phyloP scores from a whole-genome alignment of 1,140 invertebrate species.

The Adelges cooleyi region DNA sequence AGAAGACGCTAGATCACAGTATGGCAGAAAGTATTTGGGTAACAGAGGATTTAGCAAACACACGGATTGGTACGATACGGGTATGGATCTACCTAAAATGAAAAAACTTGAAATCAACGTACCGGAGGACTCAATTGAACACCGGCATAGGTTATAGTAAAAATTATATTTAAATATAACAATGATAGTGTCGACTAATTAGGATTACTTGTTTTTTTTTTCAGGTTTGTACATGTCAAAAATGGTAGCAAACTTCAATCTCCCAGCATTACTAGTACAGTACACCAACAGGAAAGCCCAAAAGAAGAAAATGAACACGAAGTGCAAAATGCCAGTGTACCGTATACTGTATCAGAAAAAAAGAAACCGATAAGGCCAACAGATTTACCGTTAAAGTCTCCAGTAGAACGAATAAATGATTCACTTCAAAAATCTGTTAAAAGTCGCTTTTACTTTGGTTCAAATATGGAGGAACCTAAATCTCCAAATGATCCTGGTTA shows the following conservation, averaged over 20 bases:
- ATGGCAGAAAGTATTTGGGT: not conserved
- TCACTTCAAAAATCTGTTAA: conserved; percentile 10
- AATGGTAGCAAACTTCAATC: conserved; percentile 8
- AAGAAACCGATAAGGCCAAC: conserved; percentile 12
- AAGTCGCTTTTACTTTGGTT: conserved; percentile 19
- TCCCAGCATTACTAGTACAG: conserved; percentile 9
- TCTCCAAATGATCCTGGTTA: conserved; percentile 31
- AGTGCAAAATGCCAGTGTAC: conserved; percentile 11
- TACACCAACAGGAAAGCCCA: conserved; percentile 16
- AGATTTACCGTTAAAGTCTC: not conserved
- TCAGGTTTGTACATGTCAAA: not conserved
- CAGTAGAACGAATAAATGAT: conserved; percentile 3
- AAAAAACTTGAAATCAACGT: conserved; percentile 19
- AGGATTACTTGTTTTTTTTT: not conserved
- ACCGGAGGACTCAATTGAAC: not conserved
- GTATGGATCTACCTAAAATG: conserved; percentile 1
- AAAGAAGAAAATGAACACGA: conserved; percentile 13
- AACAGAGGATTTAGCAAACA: conserved; percentile 6
- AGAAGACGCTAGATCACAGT: not conserved
- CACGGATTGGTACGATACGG: conserved; percentile 11
- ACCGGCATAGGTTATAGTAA: conserved; percentile 3
- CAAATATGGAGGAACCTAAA: conserved; percentile 7
- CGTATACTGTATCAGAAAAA: conserved; percentile 6
- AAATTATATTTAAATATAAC: too few species aligned
- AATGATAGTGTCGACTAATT: too few species aligned